phyloP scores from a whole-genome alignment of 2,888 invertebrate genomes.

The Meghimatium bilineatum region DNA sequence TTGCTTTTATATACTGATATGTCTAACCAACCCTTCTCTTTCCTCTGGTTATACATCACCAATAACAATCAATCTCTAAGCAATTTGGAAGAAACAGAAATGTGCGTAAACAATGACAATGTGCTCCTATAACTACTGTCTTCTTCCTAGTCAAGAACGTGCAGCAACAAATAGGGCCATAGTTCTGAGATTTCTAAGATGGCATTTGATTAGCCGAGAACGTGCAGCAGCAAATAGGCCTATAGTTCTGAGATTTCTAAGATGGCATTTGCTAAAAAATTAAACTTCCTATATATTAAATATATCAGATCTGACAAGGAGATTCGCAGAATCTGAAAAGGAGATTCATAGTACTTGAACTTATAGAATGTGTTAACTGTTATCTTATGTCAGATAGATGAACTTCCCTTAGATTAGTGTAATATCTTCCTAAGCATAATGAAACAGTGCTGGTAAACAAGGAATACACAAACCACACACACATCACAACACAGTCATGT shows the following conservation, averaged over 20 bases:
- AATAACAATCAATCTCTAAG: neutral
- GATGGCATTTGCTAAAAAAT: too few species aligned
- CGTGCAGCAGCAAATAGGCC: too few species aligned
- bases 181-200: too few species aligned
- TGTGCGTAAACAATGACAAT: constrained; percentile 20
- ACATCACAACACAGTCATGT: constrained; percentile 10
- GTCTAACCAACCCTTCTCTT: neutral
- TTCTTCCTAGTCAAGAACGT: too few species aligned
- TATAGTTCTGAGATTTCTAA: neutral
- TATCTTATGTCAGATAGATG: neutral
- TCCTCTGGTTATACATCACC: too few species aligned
- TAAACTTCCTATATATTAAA: neutral
- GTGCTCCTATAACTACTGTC: neutral
- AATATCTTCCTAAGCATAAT: neutral
- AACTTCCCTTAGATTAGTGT: neutral
- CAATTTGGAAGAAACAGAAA: constrained; percentile 30
- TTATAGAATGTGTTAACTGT: neutral
- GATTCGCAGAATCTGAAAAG: too few species aligned
- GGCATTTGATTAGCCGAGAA: too few species aligned
- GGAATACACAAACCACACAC: neutral
- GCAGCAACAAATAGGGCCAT: too few species aligned
- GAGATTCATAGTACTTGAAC: neutral
- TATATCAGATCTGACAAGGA: constrained; percentile 21
- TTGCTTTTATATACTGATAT: neutral
- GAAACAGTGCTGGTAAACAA: neutral